Conservation (phyloP, 2,113 vertebrate species). For the Tursiops truncatus region DNA sequence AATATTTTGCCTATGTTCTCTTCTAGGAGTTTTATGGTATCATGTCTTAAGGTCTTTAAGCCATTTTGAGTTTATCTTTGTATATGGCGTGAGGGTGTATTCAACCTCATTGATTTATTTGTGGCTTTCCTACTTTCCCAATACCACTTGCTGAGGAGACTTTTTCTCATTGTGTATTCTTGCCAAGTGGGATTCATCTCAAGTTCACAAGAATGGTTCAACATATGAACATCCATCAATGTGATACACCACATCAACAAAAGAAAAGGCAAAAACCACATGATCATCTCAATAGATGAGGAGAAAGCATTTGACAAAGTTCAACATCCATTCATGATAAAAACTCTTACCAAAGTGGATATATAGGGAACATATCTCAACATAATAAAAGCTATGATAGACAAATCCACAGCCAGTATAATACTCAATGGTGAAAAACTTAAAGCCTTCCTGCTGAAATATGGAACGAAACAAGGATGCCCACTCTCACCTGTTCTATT, state of each 20-base stretch:
- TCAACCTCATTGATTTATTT: no score
- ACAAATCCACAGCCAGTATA: background rate
- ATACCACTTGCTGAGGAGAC: no score
- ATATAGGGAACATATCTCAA: background rate
- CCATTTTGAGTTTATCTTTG: no score
- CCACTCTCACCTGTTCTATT: background rate
- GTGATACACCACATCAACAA: background rate
- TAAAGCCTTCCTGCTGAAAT: background rate
- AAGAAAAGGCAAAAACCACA: background rate
- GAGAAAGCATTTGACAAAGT: background rate
- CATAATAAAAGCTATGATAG: background rate
- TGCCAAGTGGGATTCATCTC: background rate
- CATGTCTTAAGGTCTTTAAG: no score
- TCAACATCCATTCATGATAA: background rate
- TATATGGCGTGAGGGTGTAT: no score
- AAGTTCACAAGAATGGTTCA: background rate
- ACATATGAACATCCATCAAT: background rate
- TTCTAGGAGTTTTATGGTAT: no score
- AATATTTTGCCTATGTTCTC: no score
- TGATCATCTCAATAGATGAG: background rate
- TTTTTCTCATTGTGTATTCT: no score
- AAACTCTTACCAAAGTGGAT: background rate
- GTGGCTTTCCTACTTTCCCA: no score
- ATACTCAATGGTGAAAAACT: background rate
- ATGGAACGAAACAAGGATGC: background rate